A percentile compares a stretch with the other conserved stretches of the same genome.
phyloP scores from a whole-genome alignment of 2,113 vertebrate species.

The Leucoraja erinaceus region DNA sequence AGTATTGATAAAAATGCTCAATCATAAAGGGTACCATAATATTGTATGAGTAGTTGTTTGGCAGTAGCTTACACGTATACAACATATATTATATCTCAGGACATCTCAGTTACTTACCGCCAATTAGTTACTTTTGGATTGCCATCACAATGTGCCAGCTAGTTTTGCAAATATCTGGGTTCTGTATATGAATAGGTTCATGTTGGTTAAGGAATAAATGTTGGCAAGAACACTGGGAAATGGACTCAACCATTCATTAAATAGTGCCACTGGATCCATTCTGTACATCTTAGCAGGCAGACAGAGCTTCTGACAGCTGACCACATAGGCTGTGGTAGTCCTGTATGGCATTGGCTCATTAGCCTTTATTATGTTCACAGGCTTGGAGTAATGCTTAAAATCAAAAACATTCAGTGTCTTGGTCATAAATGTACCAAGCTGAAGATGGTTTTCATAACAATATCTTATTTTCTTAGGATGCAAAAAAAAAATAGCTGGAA shows the following conservation, averaged over 20 bases:
- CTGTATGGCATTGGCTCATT: neutral
- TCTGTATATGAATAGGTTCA: neutral
- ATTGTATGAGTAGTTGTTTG: neutral
- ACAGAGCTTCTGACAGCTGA: neutral
- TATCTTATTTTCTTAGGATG: no score
- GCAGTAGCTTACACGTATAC: neutral
- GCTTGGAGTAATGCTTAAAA: neutral
- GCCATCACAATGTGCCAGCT: neutral
- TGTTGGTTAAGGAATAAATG: neutral
- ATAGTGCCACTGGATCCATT: neutral
- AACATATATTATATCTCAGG: neutral
- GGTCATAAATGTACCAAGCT: no score
- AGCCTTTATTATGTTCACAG: neutral
- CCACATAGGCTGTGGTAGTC: neutral
- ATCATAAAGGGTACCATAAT: neutral
- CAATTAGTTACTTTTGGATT: neutral
- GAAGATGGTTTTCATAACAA: no score
- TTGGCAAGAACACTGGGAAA: neutral
- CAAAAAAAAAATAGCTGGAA: no score
- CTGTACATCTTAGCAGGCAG: neutral
- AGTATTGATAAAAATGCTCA: neutral
- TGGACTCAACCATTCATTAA: neutral
- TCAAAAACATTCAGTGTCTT: no score
- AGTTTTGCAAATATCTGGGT: neutral
- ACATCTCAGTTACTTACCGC: neutral